Evolutionary conservation across 2,888 invertebrate species (phyloP).

Genomic region (Falcaria lacertinaria): DNA sequence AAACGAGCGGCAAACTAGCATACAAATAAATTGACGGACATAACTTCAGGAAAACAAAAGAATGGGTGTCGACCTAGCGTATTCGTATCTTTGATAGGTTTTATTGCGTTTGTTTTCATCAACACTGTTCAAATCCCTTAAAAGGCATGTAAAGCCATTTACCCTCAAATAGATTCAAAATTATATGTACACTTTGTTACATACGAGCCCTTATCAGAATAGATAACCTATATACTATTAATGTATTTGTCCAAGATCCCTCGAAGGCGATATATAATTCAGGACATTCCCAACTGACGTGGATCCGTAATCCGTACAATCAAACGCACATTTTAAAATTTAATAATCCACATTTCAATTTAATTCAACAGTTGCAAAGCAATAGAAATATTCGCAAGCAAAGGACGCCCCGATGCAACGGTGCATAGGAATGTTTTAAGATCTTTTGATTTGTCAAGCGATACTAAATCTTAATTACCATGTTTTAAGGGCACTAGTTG

Average conservation of each 20-base stretch:
- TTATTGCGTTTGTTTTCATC: too few species aligned
- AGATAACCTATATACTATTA: not conserved
- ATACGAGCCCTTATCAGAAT: not conserved
- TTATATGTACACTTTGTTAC: too few species aligned
- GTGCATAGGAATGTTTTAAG: slow-evolving; percentile 45
- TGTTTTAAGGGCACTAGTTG: slow-evolving; percentile 63
- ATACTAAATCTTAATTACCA: slow-evolving; percentile 69
- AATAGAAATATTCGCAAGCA: slow-evolving; percentile 45
- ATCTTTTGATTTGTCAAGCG: slow-evolving; percentile 63
- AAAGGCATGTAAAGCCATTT: too few species aligned
- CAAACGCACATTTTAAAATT: slow-evolving; percentile 27
- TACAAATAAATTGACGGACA: too few species aligned
- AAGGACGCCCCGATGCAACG: slow-evolving; percentile 47
- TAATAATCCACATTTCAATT: slow-evolving; percentile 57
- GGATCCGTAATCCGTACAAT: slow-evolving; percentile 17
- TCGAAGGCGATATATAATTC: not conserved
- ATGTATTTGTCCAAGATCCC: not conserved
- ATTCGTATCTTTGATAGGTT: too few species aligned
- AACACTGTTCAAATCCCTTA: too few species aligned
- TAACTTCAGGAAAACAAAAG: too few species aligned
- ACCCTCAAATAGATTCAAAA: too few species aligned
- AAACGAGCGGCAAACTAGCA: too few species aligned
- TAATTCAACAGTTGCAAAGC: slow-evolving; percentile 59
- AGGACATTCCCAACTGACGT: not conserved
- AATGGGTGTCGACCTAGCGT: too few species aligned